Conservation (phyloP, 1,140 invertebrate genomes). For the Drosophila leontia region DNA sequence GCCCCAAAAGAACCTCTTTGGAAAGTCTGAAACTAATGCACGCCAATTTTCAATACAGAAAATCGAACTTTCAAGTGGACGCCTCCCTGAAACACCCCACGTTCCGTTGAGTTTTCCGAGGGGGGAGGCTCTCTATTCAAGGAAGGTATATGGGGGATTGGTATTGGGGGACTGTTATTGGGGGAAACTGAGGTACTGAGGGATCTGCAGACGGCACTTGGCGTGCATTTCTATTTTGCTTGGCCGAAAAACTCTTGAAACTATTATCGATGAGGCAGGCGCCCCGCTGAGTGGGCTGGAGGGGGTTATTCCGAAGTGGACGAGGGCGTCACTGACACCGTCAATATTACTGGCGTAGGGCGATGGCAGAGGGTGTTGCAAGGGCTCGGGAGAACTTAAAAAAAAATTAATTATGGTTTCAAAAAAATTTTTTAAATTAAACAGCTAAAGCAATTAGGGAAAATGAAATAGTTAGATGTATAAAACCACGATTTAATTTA, state of each 20-base stretch:
- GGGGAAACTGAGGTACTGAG: conserved; percentile 4
- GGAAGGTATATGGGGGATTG: conserved; percentile 1
- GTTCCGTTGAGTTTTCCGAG: conserved; percentile 16
- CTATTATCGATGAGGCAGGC: conserved; percentile 68
- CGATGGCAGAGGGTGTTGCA: background rate
- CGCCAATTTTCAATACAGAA: conserved; percentile 79
- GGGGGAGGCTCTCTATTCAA: conserved; percentile 19
- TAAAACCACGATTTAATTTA: background rate
- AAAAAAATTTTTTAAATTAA: background rate
- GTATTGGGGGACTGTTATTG: conserved; percentile 4
- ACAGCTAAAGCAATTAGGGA: no score
- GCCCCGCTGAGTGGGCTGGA: background rate
- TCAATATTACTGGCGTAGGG: conserved; percentile 5
- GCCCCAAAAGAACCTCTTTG: conserved; percentile 7
- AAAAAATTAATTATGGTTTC: background rate
- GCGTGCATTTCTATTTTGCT: conserved; percentile 67
- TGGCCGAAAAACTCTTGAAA: conserved; percentile 75
- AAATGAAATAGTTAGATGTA: background rate
- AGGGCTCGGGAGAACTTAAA: background rate
- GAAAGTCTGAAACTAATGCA: conserved; percentile 61
- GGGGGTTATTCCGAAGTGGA: conserved; percentile 43
- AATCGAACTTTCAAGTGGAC: conserved; percentile 77
- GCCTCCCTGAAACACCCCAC: conserved; percentile 37
- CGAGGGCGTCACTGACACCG: conserved; percentile 60
- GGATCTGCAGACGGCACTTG: conserved; percentile 55